phyloP scores from a whole-genome alignment of 2,113 vertebrate species.

The Atrichornis clamosus region DNA sequence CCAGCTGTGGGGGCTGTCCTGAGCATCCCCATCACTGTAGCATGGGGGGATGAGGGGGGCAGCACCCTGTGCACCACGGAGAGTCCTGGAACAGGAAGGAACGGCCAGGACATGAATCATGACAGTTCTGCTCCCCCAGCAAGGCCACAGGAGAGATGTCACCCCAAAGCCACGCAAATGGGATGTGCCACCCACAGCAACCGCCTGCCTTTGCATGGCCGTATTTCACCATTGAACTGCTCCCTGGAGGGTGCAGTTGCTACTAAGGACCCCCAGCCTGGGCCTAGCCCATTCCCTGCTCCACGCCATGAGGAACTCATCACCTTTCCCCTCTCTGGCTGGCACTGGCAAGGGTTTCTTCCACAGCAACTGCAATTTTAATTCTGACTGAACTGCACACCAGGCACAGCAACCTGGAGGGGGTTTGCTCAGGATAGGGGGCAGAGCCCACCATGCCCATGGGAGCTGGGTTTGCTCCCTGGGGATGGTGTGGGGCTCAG shows the following conservation, averaged over 20 bases:
- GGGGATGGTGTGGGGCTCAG: rapidly evolving
- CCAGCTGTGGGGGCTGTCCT: neutral
- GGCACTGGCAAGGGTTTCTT: neutral
- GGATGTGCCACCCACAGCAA: neutral
- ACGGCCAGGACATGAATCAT: rapidly evolving
- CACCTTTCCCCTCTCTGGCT: rapidly evolving
- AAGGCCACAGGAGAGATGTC: rapidly evolving
- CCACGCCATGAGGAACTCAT: neutral
- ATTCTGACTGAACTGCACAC: rapidly evolving
- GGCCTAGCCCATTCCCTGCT: neutral
- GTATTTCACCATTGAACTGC: neutral
- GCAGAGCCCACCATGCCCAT: neutral
- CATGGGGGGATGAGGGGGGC: neutral
- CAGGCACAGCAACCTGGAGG: neutral
- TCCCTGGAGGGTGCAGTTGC: neutral
- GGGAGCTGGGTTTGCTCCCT: neutral
- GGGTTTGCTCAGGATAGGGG: rapidly evolving
- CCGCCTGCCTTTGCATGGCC: neutral
- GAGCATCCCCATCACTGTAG: neutral
- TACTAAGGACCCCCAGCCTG: neutral
- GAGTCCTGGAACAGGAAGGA: neutral
- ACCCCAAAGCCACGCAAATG: neutral
- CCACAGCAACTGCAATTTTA: neutral
- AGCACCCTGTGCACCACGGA: rapidly evolving
- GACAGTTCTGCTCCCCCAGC: neutral